Base-by-base conservation (phyloP, 2,797 vertebrate genomes). In the Tadarida brasiliensis region DNA sequence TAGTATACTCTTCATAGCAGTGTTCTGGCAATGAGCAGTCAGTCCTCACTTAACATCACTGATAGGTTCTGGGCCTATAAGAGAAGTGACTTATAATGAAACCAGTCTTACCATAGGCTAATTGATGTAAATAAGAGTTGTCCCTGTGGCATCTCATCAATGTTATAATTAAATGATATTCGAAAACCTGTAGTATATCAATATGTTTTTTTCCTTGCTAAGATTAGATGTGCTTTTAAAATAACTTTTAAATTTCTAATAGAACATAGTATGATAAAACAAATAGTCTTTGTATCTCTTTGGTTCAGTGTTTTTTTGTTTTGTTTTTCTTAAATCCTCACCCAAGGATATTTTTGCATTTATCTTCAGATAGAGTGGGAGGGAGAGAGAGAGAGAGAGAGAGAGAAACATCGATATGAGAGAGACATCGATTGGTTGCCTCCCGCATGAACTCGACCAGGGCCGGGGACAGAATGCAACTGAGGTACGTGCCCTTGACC, bases 191-290 rank as follows among this genome's bases (percentile, higher is more conserved):
- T 51, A 56, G 76, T 56, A 17, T 92, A 76, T 3, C 0, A 85
- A 30, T 94, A 94, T 78, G 74, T 76, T 86, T 77, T 96, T 90
- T 80, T 56, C 92, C 59, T 54, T n/a, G 2, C n/a, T 47, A 4
- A 78, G 28, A 3, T 8, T 54, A 70, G 2, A 0, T 65, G 0
- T 91, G 2, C 26, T 82, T 95, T 97, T 96, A 91, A 74, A 95
- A 70, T 61, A 90, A 70, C 71, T 87, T 35, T 87, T 94, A 94
- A 96, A 97, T 65, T 80, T 95, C 82, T 57, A 74, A 28, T 88
- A 57, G 44, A 80, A 49, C 24, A 49, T 71, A 49, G 56, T 80
- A 39, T n/a, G 17, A 39, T 74, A 63, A 63, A 33, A 65, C 35
- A 71, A 47, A n/a, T 76, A 90, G 65, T 24, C 8, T 93, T 85